Percentiles rank a stretch among this genome's conserved stretches.
Conservation (phyloP, 2,113 vertebrate genomes). For the Salvelinus alpinus region DNA sequence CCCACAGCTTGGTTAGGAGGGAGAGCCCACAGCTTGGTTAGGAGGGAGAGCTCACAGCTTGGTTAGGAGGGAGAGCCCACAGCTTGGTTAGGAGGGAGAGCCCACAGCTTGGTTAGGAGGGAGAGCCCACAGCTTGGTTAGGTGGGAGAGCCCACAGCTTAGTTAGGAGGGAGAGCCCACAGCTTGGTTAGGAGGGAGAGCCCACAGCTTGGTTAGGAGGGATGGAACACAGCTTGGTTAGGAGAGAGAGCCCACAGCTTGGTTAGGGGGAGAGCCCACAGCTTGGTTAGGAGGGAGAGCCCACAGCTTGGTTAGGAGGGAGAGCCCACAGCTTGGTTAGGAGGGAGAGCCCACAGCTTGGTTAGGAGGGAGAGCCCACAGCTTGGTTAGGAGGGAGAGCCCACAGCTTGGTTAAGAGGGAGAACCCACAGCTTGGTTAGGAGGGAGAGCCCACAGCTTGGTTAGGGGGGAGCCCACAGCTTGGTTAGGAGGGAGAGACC, state of each 20-base stretch:
- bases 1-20: constrained; percentile 36
- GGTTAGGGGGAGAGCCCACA: no score
- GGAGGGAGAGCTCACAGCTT: constrained; percentile 27
- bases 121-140: no score
- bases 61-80: background rate
- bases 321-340: background rate
- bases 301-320: background rate
- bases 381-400: background rate
- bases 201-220: constrained; percentile 22
- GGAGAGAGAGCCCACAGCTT: background rate
- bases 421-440: no score
- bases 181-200: no score
- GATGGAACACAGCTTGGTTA: background rate
- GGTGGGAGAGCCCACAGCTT: constrained; percentile 40
- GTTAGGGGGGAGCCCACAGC: no score
- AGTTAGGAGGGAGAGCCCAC: constrained; percentile 24
- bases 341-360: background rate
- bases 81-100: background rate
- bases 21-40: background rate
- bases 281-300: constrained; percentile 4
- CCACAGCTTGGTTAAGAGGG: background rate
- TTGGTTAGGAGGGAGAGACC: no score
- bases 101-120: no score
- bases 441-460: background rate
- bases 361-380: no score